Conservation (phyloP, 2,888 invertebrate genomes). For the Cybosia mesomella region DNA sequence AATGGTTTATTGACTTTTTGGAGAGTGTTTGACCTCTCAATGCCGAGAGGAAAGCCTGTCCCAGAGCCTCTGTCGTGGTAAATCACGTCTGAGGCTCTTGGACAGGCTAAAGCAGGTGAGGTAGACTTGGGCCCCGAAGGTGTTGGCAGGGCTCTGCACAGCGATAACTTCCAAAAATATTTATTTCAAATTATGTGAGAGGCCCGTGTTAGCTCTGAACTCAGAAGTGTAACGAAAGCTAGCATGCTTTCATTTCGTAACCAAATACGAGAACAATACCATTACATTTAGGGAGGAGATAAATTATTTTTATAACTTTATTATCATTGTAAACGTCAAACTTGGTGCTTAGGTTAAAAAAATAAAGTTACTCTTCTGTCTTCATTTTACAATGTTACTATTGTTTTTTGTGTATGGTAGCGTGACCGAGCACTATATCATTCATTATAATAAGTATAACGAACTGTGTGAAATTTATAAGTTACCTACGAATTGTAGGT, state of each 20-base stretch:
- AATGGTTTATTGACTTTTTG: too few species aligned
- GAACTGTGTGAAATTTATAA: slow-evolving; percentile 34
- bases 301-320: slow-evolving; percentile 27
- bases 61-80: too few species aligned
- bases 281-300: slow-evolving; percentile 16
- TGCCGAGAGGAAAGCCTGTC: too few species aligned
- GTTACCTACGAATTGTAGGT: background rate
- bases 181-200: background rate
- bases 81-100: too few species aligned
- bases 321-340: slow-evolving; percentile 23
- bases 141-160: too few species aligned
- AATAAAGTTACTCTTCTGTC: slow-evolving; percentile 22
- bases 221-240: background rate
- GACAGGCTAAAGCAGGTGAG: too few species aligned
- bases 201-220: background rate
- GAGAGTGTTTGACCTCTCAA: too few species aligned
- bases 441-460: slow-evolving; percentile 34
- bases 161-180: background rate
- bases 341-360: slow-evolving; percentile 29
- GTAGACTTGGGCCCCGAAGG: too few species aligned
- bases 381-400: background rate
- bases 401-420: slow-evolving; percentile 5
- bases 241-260: background rate
- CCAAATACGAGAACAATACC: slow-evolving; percentile 28
- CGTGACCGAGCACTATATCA: slow-evolving; percentile 41